phyloP scores from a whole-genome alignment of 2,888 invertebrate species.

The Anorthoa munda region DNA sequence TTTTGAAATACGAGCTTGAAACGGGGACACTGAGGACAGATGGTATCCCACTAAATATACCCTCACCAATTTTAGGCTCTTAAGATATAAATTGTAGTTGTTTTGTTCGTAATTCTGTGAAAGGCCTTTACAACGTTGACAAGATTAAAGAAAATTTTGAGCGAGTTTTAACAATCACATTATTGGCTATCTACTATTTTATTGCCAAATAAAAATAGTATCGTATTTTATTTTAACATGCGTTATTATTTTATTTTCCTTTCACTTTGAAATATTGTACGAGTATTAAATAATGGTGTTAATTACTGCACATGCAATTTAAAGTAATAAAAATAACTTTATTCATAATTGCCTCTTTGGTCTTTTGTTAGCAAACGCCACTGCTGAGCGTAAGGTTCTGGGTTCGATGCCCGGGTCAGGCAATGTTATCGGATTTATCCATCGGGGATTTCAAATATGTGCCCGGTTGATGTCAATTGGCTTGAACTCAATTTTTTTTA shows the following conservation, averaged over 20 bases:
- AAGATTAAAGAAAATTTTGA: conserved; percentile 1
- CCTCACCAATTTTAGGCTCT: conserved; percentile 39
- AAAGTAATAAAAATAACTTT: neutral
- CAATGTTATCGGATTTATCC: no score
- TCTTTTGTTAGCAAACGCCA: no score
- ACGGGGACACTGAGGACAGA: conserved; percentile 60
- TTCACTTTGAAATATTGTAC: neutral
- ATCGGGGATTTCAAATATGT: no score
- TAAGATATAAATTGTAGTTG: conserved; percentile 41
- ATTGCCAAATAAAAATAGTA: neutral
- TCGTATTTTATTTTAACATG: neutral
- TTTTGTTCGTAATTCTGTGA: conserved; percentile 22
- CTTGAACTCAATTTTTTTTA: no score
- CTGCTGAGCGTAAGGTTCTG: no score
- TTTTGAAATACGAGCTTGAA: conserved; percentile 66
- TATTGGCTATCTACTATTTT: neutral
- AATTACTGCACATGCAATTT: neutral
- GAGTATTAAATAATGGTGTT: neutral
- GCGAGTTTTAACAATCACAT: neutral
- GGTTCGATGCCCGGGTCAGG: no score
- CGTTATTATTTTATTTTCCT: no score
- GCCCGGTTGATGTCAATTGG: no score
- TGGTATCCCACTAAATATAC: conserved; percentile 50
- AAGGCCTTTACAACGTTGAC: conserved; percentile 2
- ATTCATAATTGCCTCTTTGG: neutral